Conservation (phyloP, 1,140 invertebrate genomes). For the Lasioglossum albipes region DNA sequence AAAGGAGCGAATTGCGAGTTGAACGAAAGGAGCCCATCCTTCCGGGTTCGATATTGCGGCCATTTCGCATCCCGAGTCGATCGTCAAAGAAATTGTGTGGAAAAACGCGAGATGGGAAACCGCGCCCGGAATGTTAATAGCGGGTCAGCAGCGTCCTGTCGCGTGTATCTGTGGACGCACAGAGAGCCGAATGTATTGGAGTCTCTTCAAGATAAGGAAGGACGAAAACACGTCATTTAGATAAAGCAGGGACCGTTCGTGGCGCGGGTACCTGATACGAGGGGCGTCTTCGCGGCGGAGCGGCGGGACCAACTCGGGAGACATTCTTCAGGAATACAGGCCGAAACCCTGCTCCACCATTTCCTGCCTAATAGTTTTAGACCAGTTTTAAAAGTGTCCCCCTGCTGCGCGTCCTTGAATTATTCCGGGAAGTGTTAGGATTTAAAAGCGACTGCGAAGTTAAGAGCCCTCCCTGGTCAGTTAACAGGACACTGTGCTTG, state of each 20-base stretch:
- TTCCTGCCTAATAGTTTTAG: conserved; percentile 1
- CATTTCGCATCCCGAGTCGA: not conserved
- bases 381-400: conserved; percentile 48
- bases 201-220: conserved; percentile 71
- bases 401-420: conserved; percentile 40
- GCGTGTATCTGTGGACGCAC: conserved; percentile 59
- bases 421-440: conserved; percentile 52
- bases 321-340: conserved; percentile 52
- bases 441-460: conserved; percentile 16
- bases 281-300: conserved; percentile 61
- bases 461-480: not conserved
- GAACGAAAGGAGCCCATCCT: not conserved
- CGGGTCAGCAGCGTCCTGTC: conserved; percentile 44
- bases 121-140: conserved; percentile 70
- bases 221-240: conserved; percentile 76
- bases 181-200: conserved; percentile 62
- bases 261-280: conserved; percentile 52
- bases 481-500: not conserved
- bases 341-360: not conserved
- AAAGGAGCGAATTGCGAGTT: not conserved
- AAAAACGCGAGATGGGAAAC: conserved; percentile 43
- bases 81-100: conserved; percentile 3
- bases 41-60: not conserved
- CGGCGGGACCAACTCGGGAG: conserved; percentile 49
- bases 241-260: conserved; percentile 65